Percentiles rank a stretch among this genome's conserved stretches.
Evolutionary conservation across 2,797 vertebrate species (phyloP).

Genomic region (Pantherophis alleghaniensis): DNA sequence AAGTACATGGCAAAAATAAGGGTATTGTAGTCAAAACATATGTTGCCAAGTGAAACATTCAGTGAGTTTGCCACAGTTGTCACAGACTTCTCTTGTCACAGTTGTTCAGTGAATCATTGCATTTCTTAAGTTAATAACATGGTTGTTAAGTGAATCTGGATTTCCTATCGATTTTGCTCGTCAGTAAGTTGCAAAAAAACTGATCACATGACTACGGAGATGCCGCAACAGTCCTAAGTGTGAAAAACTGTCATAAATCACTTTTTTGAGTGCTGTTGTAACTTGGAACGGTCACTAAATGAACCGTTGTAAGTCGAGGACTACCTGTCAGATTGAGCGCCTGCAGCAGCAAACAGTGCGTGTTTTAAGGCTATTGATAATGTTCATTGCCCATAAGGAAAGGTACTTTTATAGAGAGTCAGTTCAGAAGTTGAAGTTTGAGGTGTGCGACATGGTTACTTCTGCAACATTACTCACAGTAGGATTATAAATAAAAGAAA

Average conservation of each 20-base stretch:
- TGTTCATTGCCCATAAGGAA: neutral
- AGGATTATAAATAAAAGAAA: neutral
- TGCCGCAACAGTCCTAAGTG: neutral
- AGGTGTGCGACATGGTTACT: neutral
- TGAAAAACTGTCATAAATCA: neutral
- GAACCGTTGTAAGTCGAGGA: neutral
- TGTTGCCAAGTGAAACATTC: neutral
- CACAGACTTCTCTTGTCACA: neutral
- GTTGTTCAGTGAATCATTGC: no score
- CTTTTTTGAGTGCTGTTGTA: neutral
- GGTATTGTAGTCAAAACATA: no score
- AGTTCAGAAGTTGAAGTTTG: neutral
- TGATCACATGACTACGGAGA: neutral
- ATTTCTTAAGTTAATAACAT: neutral
- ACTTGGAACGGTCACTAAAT: neutral
- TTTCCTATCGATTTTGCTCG: neutral
- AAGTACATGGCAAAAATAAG: neutral
- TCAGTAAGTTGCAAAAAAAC: no score
- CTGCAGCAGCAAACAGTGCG: neutral
- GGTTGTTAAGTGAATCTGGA: no score
- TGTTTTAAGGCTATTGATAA: neutral
- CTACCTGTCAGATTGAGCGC: neutral
- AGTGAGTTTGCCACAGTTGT: neutral
- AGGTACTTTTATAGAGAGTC: neutral
- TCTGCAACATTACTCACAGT: neutral